Evolutionary conservation across 2,888 invertebrate species (phyloP).

Genomic region (Hofmannophila pseudospretella): DNA sequence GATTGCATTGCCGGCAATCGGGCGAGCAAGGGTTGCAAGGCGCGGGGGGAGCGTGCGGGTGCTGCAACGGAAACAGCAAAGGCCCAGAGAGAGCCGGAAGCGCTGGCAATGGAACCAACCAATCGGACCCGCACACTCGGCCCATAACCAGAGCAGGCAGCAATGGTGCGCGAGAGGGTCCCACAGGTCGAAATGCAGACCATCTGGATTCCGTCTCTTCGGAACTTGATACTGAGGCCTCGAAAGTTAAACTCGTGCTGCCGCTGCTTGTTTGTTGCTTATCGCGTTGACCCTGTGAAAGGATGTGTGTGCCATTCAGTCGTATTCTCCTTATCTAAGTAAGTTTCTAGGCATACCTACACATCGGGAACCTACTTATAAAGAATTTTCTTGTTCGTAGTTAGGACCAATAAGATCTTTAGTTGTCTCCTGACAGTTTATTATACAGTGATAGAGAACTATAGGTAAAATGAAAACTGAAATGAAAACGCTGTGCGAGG

Average conservation of each 20-base stretch:
- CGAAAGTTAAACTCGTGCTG: conserved; percentile 31
- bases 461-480: no score
- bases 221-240: conserved; percentile 56
- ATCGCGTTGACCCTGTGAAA: conserved; percentile 50
- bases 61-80: conserved; percentile 59
- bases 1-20: conserved; percentile 69
- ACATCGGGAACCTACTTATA: no score
- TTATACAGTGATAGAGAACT: no score
- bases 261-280: conserved; percentile 36
- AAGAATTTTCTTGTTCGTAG: no score
- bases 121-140: conserved; percentile 71
- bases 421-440: no score
- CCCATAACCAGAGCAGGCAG: conserved; percentile 69
- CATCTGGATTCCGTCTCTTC: conserved; percentile 56
- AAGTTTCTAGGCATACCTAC: no score
- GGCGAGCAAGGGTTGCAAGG: conserved; percentile 61
- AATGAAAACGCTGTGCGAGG: no score
- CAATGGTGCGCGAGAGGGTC: conserved; percentile 61
- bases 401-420: no score
- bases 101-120: conserved; percentile 67
- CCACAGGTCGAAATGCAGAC: conserved; percentile 72
- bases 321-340: no score
- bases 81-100: conserved; percentile 59
- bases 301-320: no score
- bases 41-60: conserved; percentile 44